A percentile compares a stretch with the other conserved stretches of the same genome.
phyloP scores from a whole-genome alignment of 2,797 vertebrate genomes.

The Cyprinodon diabolis region DNA sequence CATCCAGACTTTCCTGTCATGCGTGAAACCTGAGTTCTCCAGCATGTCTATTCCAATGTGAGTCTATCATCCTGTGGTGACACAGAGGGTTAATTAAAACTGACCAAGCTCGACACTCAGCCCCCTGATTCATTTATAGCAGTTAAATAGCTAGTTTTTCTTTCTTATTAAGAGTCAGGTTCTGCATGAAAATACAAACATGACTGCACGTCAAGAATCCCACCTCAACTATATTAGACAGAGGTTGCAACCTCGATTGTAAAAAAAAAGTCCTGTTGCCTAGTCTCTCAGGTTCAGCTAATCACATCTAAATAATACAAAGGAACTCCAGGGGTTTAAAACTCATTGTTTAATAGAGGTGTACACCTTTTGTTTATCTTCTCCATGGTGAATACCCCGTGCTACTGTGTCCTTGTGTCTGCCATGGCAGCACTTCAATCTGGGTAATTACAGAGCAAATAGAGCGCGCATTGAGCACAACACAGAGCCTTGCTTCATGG shows the following conservation, averaged over 20 bases:
- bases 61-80: constrained; percentile 67
- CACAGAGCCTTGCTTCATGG: constrained; percentile 40
- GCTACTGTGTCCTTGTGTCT: constrained; percentile 33
- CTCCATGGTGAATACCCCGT: constrained; percentile 50
- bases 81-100: constrained; percentile 68
- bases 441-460: constrained; percentile 74
- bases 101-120: constrained; percentile 39
- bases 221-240: neutral
- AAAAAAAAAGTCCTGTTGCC: neutral
- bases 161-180: constrained; percentile 9
- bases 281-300: constrained; percentile 23
- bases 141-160: constrained; percentile 28
- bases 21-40: constrained; percentile 13
- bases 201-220: neutral
- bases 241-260: constrained; percentile 6
- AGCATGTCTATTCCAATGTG: constrained; percentile 25
- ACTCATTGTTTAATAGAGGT: constrained; percentile 39
- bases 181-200: neutral
- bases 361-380: constrained; percentile 53
- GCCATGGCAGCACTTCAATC: constrained; percentile 47
- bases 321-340: constrained; percentile 15
- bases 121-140: constrained; percentile 44
- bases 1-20: neutral
- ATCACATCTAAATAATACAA: constrained; percentile 45
- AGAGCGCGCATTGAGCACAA: constrained; percentile 48